These are phyloP conservation scores for Sipha flava DNA, from an alignment of 1,140 invertebrate genomes.

Conservation along the genomic window DNA sequence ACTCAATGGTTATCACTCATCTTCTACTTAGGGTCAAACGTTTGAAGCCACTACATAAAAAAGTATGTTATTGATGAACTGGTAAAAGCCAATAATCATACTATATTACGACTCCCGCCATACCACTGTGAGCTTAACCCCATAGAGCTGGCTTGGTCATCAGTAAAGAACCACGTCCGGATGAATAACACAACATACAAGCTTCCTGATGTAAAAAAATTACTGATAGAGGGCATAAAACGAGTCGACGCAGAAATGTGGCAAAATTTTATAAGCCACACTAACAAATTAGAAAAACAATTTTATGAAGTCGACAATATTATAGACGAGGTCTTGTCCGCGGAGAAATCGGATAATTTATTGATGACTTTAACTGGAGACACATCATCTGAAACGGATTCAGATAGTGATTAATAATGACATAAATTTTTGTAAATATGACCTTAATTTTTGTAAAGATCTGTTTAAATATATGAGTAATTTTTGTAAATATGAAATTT, in stretches of 20 bases:
- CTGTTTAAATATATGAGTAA: too few relatives aligned
- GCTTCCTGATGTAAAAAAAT: background rate
- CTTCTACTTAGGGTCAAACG: too few relatives aligned
- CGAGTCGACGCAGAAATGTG: background rate
- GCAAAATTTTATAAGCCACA: background rate
- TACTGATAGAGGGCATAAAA: background rate
- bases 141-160: constrained; percentile 42
- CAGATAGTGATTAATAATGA: background rate
- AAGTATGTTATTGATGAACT: constrained; percentile 37
- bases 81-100: constrained; percentile 31
- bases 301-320: background rate
- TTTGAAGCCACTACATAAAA: too few relatives aligned
- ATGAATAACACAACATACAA: constrained; percentile 35
- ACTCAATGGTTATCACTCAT: too few relatives aligned
- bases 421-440: background rate
- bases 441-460: too few relatives aligned
- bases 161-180: constrained; percentile 41
- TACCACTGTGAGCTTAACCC: constrained; percentile 44
- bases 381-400: background rate
- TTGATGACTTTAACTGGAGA: background rate
- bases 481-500: too few relatives aligned
- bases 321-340: background rate
- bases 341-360: background rate
- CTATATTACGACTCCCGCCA: constrained; percentile 41
- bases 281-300: background rate